A percentile compares a stretch with the other conserved stretches of the same genome.
phyloP scores from a whole-genome alignment of 2,113 vertebrate species.

The Glaucidium brasilianum region DNA sequence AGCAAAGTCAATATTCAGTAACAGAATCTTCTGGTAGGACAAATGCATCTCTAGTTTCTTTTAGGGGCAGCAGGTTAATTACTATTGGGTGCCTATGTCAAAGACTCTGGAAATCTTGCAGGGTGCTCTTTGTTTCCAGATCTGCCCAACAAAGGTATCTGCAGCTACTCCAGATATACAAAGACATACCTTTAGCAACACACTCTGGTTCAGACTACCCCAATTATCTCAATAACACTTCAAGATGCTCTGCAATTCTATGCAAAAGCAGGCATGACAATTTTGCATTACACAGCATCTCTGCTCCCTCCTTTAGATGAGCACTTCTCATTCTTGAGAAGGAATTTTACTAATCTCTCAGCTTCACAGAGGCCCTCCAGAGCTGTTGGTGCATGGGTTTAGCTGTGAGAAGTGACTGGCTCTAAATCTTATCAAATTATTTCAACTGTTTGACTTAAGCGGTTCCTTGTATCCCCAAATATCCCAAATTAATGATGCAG shows the following conservation, averaged over 20 bases:
- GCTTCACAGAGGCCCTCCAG: background rate
- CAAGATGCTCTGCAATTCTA: background rate
- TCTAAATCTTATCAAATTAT: background rate
- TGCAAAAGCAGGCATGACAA: background rate
- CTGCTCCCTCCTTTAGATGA: background rate
- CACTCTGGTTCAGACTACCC: background rate
- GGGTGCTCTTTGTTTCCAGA: background rate
- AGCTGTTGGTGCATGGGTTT: background rate
- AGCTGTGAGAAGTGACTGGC: background rate
- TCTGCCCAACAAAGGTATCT: background rate
- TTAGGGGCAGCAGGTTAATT: background rate
- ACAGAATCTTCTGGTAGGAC: background rate
- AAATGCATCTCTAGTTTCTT: background rate
- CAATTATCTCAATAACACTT: background rate
- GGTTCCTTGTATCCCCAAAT: background rate
- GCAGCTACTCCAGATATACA: background rate
- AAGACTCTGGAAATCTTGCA: background rate
- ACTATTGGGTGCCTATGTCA: background rate
- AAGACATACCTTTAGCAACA: background rate
- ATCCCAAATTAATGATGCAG: background rate
- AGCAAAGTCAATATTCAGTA: background rate
- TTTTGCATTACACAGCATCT: background rate
- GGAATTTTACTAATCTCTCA: background rate
- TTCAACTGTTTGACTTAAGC: background rate
- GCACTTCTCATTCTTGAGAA: background rate